Evolutionary conservation across 1,140 invertebrate genomes (phyloP).

Genomic region (Diploscapter pachys): DNA sequence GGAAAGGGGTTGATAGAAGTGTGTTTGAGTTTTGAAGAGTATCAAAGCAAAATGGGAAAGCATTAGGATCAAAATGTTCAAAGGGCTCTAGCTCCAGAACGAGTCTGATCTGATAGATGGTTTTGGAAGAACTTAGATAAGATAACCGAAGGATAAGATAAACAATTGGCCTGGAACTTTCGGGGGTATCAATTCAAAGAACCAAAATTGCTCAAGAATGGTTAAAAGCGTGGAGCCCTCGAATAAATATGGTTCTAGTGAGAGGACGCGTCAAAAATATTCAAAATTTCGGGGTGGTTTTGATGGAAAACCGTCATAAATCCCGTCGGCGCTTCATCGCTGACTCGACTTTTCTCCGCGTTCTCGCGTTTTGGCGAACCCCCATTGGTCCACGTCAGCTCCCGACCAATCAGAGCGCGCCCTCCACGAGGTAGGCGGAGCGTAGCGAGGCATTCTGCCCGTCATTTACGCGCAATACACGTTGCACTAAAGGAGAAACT

Average conservation of each 20-base stretch:
- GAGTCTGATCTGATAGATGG: neutral
- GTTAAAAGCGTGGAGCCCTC: too few relatives aligned
- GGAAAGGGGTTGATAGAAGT: neutral
- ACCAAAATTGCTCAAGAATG: neutral
- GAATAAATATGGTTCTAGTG: too few relatives aligned
- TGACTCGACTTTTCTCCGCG: conserved; percentile 10
- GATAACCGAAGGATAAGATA: neutral
- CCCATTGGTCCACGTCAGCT: conserved; percentile 50
- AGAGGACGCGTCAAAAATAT: too few relatives aligned
- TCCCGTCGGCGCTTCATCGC: conserved; percentile 1
- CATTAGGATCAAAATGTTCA: neutral
- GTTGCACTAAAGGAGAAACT: too few relatives aligned
- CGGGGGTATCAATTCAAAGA: neutral
- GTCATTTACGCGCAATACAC: too few relatives aligned
- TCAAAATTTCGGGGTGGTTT: too few relatives aligned
- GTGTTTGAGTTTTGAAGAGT: conserved; percentile 5
- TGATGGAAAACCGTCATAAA: conserved; percentile 11
- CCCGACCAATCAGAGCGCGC: conserved; percentile 36
- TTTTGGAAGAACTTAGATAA: neutral
- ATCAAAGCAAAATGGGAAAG: conserved; percentile 20
- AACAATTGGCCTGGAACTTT: neutral
- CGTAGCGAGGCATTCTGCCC: too few relatives aligned
- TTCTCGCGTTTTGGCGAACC: conserved; percentile 10
- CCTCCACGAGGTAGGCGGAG: neutral
- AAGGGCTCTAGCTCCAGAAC: neutral